Percentiles rank a stretch among this genome's conserved stretches.
Conservation (phyloP, 1,140 invertebrate species). For the Charaxes varanes region DNA sequence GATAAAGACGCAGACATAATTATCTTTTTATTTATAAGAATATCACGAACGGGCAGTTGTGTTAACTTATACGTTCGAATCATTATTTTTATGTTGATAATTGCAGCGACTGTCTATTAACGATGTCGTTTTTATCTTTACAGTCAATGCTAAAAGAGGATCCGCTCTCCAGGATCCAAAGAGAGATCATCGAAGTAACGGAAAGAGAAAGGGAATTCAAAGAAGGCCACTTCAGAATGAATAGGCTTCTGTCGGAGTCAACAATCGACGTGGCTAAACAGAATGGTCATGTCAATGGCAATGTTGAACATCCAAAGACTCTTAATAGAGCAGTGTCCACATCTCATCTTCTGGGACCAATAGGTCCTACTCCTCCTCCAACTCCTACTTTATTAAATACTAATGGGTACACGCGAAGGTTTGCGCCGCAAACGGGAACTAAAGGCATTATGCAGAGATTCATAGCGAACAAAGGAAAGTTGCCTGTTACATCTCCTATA, state of each 20-base stretch:
- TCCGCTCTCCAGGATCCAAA: constrained; percentile 78
- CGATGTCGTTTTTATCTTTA: constrained; percentile 30
- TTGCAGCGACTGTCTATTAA: too few relatives aligned
- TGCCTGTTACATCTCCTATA: constrained; percentile 58
- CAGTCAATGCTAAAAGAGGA: constrained; percentile 74
- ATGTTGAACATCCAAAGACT: constrained; percentile 63
- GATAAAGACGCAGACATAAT: constrained; percentile 12
- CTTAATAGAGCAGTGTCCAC: constrained; percentile 77
- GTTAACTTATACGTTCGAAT: too few relatives aligned
- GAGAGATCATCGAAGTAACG: constrained; percentile 81
- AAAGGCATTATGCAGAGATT: constrained; percentile 86
- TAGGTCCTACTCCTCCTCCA: constrained; percentile 44
- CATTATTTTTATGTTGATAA: too few relatives aligned
- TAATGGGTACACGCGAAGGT: constrained; percentile 72
- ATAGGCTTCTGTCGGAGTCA: constrained; percentile 62
- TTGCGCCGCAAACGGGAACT: constrained; percentile 76
- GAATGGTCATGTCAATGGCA: constrained; percentile 56
- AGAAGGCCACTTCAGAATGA: constrained; percentile 74
- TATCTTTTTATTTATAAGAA: constrained; percentile 9
- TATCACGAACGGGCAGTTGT: constrained; percentile 11
- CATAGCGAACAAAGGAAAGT: constrained; percentile 81
- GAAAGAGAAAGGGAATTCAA: constrained; percentile 80
- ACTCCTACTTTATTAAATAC: constrained; percentile 40
- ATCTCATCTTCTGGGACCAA: constrained; percentile 71
- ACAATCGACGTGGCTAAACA: constrained; percentile 56